Conservation (phyloP, 2,113 vertebrate genomes). For the Atlantisia rogersi region DNA sequence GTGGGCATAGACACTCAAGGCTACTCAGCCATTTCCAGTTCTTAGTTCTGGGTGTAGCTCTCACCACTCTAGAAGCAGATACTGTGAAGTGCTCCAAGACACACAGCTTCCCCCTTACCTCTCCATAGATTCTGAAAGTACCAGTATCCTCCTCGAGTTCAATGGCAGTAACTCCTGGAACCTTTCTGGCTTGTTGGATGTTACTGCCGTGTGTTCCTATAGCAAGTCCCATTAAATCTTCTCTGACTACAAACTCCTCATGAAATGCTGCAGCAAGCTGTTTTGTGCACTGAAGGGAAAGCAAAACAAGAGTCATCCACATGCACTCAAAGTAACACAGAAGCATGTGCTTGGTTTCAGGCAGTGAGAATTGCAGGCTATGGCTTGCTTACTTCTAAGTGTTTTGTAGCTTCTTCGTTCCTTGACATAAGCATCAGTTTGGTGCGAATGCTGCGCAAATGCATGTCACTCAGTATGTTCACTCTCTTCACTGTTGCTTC, state of each 20-base stretch:
- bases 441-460: conserved; percentile 85
- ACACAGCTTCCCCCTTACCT: conserved; percentile 64
- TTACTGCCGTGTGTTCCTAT: conserved; percentile 87
- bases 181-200: conserved; percentile 84
- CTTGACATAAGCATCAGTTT: conserved; percentile 87
- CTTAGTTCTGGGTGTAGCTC: neutral
- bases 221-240: conserved; percentile 87
- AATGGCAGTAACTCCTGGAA: conserved; percentile 85
- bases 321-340: neutral
- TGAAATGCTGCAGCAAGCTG: conserved; percentile 87
- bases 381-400: conserved; percentile 84
- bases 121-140: conserved; percentile 85
- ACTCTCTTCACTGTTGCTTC: conserved; percentile 86
- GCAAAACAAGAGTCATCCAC: neutral
- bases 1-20: rapidly evolving
- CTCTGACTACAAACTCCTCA: conserved; percentile 85
- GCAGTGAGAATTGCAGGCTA: neutral
- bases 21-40: neutral
- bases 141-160: conserved; percentile 84
- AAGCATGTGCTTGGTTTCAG: neutral
- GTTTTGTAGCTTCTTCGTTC: conserved; percentile 86
- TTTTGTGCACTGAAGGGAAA: conserved; percentile 78
- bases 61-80: neutral
- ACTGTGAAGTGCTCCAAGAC: neutral
- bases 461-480: conserved; percentile 86